A percentile compares a stretch with the other conserved stretches of the same genome.
phyloP scores from a whole-genome alignment of 2,888 invertebrate genomes.

The Tachina fera region DNA sequence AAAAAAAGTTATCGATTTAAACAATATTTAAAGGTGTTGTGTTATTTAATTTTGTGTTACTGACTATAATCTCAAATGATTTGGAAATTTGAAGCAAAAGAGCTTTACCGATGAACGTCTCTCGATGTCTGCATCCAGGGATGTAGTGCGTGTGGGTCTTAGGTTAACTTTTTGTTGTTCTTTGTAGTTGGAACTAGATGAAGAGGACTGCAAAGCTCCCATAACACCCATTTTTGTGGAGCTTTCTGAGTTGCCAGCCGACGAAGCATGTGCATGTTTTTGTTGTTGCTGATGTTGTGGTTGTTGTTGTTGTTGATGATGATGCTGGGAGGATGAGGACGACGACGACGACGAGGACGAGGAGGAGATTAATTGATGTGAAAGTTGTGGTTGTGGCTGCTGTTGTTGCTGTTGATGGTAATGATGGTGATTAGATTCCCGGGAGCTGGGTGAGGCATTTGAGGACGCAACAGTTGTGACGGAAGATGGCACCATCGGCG shows the following conservation, averaged over 20 bases:
- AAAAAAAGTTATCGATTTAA: conserved; percentile 10
- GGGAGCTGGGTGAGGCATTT: conserved; percentile 80
- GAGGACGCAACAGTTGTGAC: conserved; percentile 66
- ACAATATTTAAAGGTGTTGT: neutral
- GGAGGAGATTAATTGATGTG: conserved; percentile 59
- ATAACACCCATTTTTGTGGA: conserved; percentile 71
- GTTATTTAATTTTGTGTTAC: conserved; percentile 21
- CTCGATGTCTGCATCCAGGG: conserved; percentile 77
- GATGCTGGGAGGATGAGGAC: no score
- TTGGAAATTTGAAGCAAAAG: conserved; percentile 60
- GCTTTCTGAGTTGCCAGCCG: conserved; percentile 64
- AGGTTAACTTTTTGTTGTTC: conserved; percentile 75
- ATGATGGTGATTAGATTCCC: conserved; percentile 86
- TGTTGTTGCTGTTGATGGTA: conserved; percentile 81
- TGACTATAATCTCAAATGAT: conserved; percentile 50
- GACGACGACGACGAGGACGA: conserved; percentile 44
- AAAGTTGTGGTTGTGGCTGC: conserved; percentile 76
- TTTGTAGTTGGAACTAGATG: conserved; percentile 69
- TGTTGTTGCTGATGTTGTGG: conserved; percentile 46
- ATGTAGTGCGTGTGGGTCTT: conserved; percentile 77
- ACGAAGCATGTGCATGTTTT: conserved; percentile 58
- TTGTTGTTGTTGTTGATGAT: conserved; percentile 37
- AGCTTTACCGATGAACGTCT: conserved; percentile 77
- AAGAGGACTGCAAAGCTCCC: conserved; percentile 69
- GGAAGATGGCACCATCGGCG: conserved; percentile 67